Evolutionary conservation across 2,113 vertebrate species (phyloP), one percentile per base, ranked within the genome.

Genomic region (Anser brachyrhynchus): DNA sequence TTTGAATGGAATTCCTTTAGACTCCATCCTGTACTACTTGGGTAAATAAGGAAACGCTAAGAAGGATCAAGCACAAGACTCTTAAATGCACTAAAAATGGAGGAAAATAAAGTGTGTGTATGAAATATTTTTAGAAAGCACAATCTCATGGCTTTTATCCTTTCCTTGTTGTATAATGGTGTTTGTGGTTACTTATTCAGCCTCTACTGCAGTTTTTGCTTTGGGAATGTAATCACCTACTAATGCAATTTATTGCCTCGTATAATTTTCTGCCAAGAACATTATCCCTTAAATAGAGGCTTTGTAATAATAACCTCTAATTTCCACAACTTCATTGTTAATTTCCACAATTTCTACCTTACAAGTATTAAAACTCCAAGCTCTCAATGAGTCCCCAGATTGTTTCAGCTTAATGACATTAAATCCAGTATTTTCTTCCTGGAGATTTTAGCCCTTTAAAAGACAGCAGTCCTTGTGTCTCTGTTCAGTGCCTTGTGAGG

Each of bases 221-320:
- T 92, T 84, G 86, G 94, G 91, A 95, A 78, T 93, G 88, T 95
- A 96, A 95, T 96, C 91, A 93, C 94, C 91, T 95, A 69, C 80
- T 94, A 95, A 92, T 88, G 73, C 89, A 90, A 75, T 96, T 96
- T 97, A 96, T 94, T 96, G 92, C 93, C 95, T 96, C 21, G 23
- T 96, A 89, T 96, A 93, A 71, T 96, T 87, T 71, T 89, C 71
- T 93, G 96, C 96, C 96, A 96, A 96, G 95, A 96, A 92, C 80
- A 89, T 95, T 96, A 95, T 96, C 92, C 86, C 77, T 91, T 96
- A 96, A 97, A 79, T 91, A 96, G 86, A 87, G 84, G 84, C 89
- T 95, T 95, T 91, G 91, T 87, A 92, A 96, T 94, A 96, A 93
- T 91, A 95, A 71, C 89, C 70, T 89, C 81, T 94, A 70, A 97